Percentiles rank a stretch among this genome's conserved stretches.
phyloP scores from a whole-genome alignment of 2,888 invertebrate genomes.

The Podabrus alpinus region DNA sequence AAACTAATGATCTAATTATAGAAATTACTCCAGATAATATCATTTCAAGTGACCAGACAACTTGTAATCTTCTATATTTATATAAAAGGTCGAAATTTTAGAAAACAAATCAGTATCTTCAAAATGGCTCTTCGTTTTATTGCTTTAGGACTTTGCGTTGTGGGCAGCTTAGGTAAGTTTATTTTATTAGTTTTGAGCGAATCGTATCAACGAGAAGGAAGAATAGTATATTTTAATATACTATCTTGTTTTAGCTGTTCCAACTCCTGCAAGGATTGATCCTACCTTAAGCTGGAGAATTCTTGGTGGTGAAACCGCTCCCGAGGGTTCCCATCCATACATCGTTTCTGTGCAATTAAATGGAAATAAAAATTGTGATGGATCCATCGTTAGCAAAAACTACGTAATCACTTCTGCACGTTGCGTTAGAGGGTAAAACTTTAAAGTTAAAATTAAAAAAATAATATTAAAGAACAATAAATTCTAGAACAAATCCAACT shows the following conservation, averaged over 20 bases:
- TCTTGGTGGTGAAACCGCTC: conserved; percentile 32
- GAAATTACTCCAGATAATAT: no score
- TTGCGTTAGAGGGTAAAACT: conserved; percentile 30
- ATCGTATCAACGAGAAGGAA: no score
- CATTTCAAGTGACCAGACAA: no score
- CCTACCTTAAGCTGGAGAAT: not conserved
- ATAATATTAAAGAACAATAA: not conserved
- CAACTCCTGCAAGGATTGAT: not conserved
- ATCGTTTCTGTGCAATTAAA: conserved; percentile 35
- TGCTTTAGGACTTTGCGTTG: no score
- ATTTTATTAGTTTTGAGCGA: no score
- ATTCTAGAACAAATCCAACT: not conserved
- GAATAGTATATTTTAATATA: no score
- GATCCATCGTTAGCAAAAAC: conserved; percentile 33
- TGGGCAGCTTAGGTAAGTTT: no score
- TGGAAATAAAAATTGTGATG: conserved; percentile 38
- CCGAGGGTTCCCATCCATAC: conserved; percentile 38
- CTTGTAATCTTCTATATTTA: no score
- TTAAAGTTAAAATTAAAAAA: not conserved
- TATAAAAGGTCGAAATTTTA: no score
- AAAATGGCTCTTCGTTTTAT: no score
- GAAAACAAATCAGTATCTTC: no score
- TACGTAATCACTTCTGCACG: conserved; percentile 44
- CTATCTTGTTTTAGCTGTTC: not conserved
- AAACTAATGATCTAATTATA: no score